Percentiles rank a stretch among this genome's conserved stretches.
Conservation (phyloP, 2,888 invertebrate species). For the Scaptomyza tumidula region DNA sequence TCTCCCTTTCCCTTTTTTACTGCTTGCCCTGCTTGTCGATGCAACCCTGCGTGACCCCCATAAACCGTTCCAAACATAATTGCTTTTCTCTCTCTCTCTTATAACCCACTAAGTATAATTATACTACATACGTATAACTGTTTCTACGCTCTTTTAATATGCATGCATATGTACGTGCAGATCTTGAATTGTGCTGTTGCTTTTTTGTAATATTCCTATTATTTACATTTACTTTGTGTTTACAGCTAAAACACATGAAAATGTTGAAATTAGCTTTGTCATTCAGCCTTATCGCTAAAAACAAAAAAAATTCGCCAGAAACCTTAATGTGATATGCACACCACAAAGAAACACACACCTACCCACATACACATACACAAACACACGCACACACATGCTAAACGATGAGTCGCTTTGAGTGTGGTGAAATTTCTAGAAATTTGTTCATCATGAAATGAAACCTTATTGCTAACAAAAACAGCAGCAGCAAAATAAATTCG, state of each 20-base stretch:
- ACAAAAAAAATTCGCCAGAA: constrained; percentile 2
- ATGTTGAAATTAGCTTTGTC: constrained; percentile 35
- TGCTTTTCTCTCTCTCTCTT: constrained; percentile 5
- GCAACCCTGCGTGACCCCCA: not conserved
- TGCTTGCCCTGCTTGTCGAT: constrained; percentile 3
- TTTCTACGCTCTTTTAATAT: not conserved
- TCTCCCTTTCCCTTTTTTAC: not conserved
- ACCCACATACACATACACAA: constrained; percentile 10
- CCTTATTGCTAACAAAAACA: constrained; percentile 2
- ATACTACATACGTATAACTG: constrained; percentile 11
- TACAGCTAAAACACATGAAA: constrained; percentile 17
- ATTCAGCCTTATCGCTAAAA: constrained; percentile 38
- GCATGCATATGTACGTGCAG: not conserved
- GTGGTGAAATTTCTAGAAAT: constrained; percentile 20
- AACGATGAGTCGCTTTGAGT: constrained; percentile 6
- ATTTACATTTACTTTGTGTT: constrained; percentile 1
- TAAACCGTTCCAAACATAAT: constrained; percentile 15
- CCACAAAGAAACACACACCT: constrained; percentile 1
- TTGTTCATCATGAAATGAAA: not conserved
- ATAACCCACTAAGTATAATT: not conserved
- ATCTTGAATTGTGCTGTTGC: constrained; percentile 1
- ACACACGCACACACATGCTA: constrained; percentile 9
- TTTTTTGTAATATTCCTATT: not conserved
- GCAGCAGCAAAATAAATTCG: constrained; percentile 9
- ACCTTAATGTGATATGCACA: constrained; percentile 28